phyloP scores from a whole-genome alignment of 2,888 invertebrate genomes.

The Lycophotia porphyrea region DNA sequence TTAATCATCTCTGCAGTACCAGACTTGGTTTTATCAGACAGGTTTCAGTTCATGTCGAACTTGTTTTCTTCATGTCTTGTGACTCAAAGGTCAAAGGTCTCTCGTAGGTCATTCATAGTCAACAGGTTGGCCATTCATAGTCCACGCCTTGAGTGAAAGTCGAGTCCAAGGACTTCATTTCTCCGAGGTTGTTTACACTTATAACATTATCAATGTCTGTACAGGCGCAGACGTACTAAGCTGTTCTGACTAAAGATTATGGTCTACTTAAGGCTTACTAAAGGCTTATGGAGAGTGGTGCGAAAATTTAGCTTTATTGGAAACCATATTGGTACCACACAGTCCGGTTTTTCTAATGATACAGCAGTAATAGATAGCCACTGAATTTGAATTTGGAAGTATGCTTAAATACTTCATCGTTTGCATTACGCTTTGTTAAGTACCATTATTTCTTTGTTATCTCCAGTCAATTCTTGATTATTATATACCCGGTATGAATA shows the following conservation, averaged over 20 bases:
- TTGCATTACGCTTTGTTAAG: neutral
- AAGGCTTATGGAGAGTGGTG: neutral
- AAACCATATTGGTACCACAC: neutral
- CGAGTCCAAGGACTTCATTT: constrained; percentile 55
- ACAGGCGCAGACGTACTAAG: constrained; percentile 12
- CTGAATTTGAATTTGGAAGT: neutral
- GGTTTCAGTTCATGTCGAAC: constrained; percentile 44
- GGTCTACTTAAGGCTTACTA: neutral
- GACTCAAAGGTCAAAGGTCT: constrained; percentile 49
- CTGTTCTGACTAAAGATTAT: constrained; percentile 23
- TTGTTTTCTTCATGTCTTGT: constrained; percentile 47
- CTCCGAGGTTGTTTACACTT: constrained; percentile 37
- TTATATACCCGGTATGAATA: neutral
- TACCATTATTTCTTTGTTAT: neutral
- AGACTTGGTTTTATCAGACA: constrained; percentile 44
- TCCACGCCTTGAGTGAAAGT: constrained; percentile 54
- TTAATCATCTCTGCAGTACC: constrained; percentile 32
- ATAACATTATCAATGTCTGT: constrained; percentile 40
- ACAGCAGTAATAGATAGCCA: neutral
- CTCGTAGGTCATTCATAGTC: constrained; percentile 46
- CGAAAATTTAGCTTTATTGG: neutral
- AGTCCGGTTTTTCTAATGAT: neutral
- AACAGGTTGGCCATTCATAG: constrained; percentile 51
- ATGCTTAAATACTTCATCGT: neutral
- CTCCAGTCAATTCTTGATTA: neutral